These are phyloP conservation scores for Gallinago undulata DNA, from an alignment of 2,113 vertebrate species.

Conservation along the genomic window DNA sequence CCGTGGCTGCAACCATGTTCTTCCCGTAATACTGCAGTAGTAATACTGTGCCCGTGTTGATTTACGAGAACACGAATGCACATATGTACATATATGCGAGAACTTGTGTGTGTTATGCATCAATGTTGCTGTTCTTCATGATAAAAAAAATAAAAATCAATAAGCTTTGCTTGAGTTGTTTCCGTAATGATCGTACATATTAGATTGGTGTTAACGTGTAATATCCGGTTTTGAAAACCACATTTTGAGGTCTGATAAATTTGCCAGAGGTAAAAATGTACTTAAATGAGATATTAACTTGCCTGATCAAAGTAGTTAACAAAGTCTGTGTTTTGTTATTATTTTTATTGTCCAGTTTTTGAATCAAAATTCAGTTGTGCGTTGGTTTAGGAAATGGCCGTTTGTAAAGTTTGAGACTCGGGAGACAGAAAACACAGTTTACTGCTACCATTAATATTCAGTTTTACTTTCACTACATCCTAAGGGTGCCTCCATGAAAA, in stretches of 20 bases:
- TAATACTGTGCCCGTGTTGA: background rate
- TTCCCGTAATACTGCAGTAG: constrained; percentile 53
- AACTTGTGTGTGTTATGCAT: background rate
- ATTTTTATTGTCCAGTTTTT: background rate
- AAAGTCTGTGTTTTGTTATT: background rate
- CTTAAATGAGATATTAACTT: background rate
- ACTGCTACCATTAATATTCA: background rate
- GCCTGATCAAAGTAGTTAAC: background rate
- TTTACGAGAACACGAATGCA: constrained; percentile 67
- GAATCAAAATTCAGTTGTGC: background rate
- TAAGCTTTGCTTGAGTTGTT: constrained; percentile 4
- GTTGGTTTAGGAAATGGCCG: background rate
- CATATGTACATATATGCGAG: background rate
- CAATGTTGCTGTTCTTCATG: background rate
- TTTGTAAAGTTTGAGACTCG: background rate
- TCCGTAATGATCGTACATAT: background rate
- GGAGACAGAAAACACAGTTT: background rate
- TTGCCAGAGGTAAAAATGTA: background rate
- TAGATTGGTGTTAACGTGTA: constrained; percentile 19
- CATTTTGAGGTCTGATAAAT: constrained; percentile 21
- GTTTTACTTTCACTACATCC: background rate
- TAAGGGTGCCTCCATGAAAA: background rate
- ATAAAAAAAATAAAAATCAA: background rate
- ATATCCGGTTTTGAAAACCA: constrained; percentile 51
- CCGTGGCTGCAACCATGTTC: background rate